Evolutionary conservation across 1,140 invertebrate genomes (phyloP).

Genomic region (Lordiphosa mommai): DNA sequence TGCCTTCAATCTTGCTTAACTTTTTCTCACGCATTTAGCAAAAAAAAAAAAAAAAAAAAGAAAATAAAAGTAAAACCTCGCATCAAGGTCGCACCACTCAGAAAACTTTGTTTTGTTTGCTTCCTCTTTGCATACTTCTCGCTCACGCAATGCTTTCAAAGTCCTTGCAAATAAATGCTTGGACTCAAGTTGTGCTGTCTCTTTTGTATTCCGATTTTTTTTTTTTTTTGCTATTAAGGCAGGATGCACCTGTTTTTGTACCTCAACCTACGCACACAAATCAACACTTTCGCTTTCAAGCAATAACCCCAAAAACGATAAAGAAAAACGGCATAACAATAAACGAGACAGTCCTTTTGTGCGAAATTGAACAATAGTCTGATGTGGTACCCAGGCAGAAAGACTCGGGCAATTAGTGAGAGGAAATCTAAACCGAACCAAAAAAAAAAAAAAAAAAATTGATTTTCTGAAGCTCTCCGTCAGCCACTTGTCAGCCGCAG

Average conservation of each 20-base stretch:
- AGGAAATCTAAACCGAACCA: slow-evolving; percentile 36
- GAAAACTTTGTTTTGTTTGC: neutral
- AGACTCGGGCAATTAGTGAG: slow-evolving; percentile 42
- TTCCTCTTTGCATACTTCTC: slow-evolving; percentile 5
- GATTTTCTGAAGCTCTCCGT: no score
- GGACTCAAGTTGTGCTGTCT: no score
- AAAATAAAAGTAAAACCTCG: neutral
- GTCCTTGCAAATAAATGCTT: slow-evolving; percentile 16
- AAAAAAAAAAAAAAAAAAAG: neutral
- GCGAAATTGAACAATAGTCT: neutral
- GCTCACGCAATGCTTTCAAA: slow-evolving; percentile 20
- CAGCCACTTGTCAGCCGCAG: slow-evolving; percentile 42
- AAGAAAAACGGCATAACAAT: slow-evolving; percentile 2
- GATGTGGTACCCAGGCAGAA: neutral
- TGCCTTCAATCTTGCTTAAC: neutral
- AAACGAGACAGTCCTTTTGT: slow-evolving; percentile 23
- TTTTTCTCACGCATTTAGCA: slow-evolving; percentile 32
- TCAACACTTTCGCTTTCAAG: slow-evolving; percentile 65
- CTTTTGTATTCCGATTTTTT: no score
- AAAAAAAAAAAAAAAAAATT: slow-evolving; percentile 6
- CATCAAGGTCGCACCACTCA: slow-evolving; percentile 21
- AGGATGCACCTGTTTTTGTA: slow-evolving; percentile 65
- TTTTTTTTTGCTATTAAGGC: slow-evolving; percentile 2
- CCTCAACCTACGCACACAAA: slow-evolving; percentile 54
- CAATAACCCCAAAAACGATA: neutral